A percentile compares a stretch with the other conserved stretches of the same genome.
Evolutionary conservation across 2,797 vertebrate species (phyloP).

Genomic region (Scomberomorus guttatus): DNA sequence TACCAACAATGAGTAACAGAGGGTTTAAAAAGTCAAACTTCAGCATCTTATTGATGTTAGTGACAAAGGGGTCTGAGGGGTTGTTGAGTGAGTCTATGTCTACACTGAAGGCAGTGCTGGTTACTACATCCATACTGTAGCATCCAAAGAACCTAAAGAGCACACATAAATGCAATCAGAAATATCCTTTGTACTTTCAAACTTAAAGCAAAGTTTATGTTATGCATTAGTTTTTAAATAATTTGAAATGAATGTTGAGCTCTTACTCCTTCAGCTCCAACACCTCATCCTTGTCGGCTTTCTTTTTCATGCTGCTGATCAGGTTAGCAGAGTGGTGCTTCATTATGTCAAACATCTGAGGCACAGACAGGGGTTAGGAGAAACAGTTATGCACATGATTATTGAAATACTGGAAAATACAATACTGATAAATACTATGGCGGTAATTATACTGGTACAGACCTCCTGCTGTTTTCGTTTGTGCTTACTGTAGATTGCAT

Average conservation of each 20-base stretch:
- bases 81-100: slow-evolving; percentile 87
- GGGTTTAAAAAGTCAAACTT: slow-evolving; percentile 78
- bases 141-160: slow-evolving; percentile 81
- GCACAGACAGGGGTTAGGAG: background rate
- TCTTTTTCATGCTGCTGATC: slow-evolving; percentile 77
- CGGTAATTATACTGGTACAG: background rate
- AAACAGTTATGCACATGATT: background rate
- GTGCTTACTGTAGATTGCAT: background rate
- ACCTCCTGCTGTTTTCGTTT: background rate
- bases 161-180: too few species aligned
- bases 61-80: slow-evolving; percentile 85
- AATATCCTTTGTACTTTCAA: background rate
- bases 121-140: slow-evolving; percentile 88
- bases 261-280: slow-evolving; percentile 83
- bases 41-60: slow-evolving; percentile 86
- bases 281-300: slow-evolving; percentile 67
- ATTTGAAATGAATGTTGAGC: background rate
- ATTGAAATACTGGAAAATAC: background rate
- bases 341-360: slow-evolving; percentile 86
- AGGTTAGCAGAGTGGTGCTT: slow-evolving; percentile 77
- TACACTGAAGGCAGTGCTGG: slow-evolving; percentile 87
- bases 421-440: background rate
- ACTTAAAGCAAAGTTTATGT: background rate
- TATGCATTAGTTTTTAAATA: background rate
- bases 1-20: slow-evolving; percentile 76